Evolutionary conservation across 2,797 vertebrate genomes (phyloP), one percentile per base, ranked within the genome.

Genomic region (Astyanax mexicanus): DNA sequence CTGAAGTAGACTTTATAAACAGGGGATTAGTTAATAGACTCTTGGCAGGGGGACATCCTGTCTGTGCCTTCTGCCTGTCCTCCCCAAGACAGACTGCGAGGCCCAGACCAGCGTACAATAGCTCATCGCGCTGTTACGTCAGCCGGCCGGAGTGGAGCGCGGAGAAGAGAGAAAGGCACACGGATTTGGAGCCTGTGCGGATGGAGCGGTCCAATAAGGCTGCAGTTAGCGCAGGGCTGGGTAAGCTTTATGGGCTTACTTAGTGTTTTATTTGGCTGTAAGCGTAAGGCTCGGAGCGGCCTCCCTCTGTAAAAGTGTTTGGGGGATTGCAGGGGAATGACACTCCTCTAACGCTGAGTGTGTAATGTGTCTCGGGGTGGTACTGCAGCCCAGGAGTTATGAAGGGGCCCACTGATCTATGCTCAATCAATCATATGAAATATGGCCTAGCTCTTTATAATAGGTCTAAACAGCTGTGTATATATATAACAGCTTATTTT

Each of bases 21-120:
- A 92, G 75, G 66, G 88, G 86, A 90, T 92, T 89, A 91, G 89
- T 85, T 88, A 89, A 91, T 90, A 90, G 82, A 87, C 82, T 35
- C 75, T 81, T 91, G 89, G 90, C 89, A 81, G 74, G 61, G 77
- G 83, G 38, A 80, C 77, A 82, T 82, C 78, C 74, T 84, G 77
- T 80, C 80, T 77, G 69, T 74, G 75, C 70, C 49, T 78, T 74
- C 71, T 78, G 68, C 64, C 66, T 57, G 67, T 81, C 75, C 64
- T 80, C 71, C 64, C 66, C 15, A 80, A 80, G 77, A 80, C 77
- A 82, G 73, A 78, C 72, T 75, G 58, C 62, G 45, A 78, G 68
- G 57, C 51, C 64, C 17, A 37, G 69, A 75, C 21, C 67, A 54
- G 45, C 47, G 55, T 27, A 12, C 49, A 68, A 37, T 77, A 78